Evolutionary conservation across 2,888 invertebrate genomes (phyloP).

Genomic region (Drosophila borborema): DNA sequence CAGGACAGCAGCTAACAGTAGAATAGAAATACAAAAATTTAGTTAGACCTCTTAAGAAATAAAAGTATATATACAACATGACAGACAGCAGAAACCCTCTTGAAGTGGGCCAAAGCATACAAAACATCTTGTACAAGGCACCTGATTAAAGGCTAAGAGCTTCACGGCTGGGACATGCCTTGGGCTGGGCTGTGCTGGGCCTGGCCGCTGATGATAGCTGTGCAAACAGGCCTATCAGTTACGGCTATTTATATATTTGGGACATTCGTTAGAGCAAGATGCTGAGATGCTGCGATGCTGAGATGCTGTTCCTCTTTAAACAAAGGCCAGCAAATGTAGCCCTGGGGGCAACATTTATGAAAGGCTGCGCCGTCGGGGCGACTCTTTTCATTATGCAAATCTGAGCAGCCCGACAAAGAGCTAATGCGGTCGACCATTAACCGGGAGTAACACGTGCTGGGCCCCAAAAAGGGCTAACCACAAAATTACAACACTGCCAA

Average conservation of each 20-base stretch:
- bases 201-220: constrained; percentile 13
- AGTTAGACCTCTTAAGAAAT: neutral
- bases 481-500: constrained; percentile 25
- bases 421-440: constrained; percentile 43
- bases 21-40: neutral
- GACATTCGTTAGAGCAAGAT: neutral
- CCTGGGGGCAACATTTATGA: constrained; percentile 30
- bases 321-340: constrained; percentile 22
- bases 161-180: neutral
- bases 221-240: constrained; percentile 28
- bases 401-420: constrained; percentile 23
- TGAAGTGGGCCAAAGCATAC: neutral
- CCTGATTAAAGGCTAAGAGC: constrained; percentile 5
- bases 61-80: neutral
- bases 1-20: neutral
- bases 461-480: constrained; percentile 33
- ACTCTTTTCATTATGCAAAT: constrained; percentile 52
- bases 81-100: neutral
- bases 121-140: constrained; percentile 5
- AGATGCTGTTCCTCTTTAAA: constrained; percentile 16
- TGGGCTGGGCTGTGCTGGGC: neutral
- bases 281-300: neutral
- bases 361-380: constrained; percentile 12
- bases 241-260: constrained; percentile 7
- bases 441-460: constrained; percentile 36